Evolutionary conservation across 2,113 vertebrate species (phyloP), one percentile per base, ranked within the genome.

Genomic region (Menura novaehollandiae): DNA sequence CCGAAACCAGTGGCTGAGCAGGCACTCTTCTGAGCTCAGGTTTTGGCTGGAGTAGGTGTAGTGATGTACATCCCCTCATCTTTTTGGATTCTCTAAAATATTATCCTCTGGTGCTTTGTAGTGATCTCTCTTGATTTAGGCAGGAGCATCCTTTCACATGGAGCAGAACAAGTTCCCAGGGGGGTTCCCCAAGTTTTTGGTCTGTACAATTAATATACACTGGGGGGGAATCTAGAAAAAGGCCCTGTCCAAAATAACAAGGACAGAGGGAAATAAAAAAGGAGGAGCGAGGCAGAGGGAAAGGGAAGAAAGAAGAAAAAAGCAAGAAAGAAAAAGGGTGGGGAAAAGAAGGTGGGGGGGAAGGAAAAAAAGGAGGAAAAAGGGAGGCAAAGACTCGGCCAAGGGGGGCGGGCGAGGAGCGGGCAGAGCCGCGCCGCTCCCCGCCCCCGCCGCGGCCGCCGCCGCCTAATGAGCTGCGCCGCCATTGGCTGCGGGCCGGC

Each of bases 401-500:
- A 46, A 18, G 43, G n/a, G 23, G 59, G 82, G 69, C 69, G 69
- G 81, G 46, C 58, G 58, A 20, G 66, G 46, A 82, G 44, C 64
- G 79, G 32, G 24, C 44, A 51, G 53, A 51, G 44, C 30, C 77
- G n/a, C 51, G 21, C 73, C 53, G 32, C 62, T 35, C n/a, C 85
- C 86, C 96, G 71, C 92, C 71, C 39, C 90, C 91, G 66, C 89
- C 60, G 92, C 58, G 73, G 73, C 73, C 43, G 72, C 72, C 72
- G 88, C 72, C 73, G 90, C 63, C 89, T 88, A 96, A 89, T 69
- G 90, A 98, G 93, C 92, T 93, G 88, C 82, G 88, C 92, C 49
- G 46, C 59, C 85, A 97, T 98, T 98, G 98, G 98, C 94, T 27
- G 49, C 17, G 51, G 10, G 93, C 96, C 95, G 97, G 86, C 46